Conservation (phyloP, 2,888 invertebrate genomes). For the Anarsia innoxiella region DNA sequence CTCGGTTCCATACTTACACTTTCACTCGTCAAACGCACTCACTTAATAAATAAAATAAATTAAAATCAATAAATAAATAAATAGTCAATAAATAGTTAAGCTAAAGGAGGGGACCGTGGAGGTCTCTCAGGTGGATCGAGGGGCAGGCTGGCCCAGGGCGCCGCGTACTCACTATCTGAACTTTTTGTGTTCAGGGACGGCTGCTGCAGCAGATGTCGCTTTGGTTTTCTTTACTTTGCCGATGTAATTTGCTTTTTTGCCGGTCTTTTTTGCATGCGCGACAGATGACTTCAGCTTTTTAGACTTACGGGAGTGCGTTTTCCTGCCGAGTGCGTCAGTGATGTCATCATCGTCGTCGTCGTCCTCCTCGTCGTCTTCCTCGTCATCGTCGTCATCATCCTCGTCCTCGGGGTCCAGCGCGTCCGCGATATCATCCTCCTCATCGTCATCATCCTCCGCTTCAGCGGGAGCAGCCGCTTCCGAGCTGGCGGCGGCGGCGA, state of each 20-base stretch:
- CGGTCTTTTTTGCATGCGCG: conserved; percentile 63
- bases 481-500: conserved; percentile 35
- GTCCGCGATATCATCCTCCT: conserved; percentile 73
- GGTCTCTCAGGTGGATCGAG: conserved; percentile 66
- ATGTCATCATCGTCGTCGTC: conserved; percentile 80
- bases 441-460: conserved; percentile 77
- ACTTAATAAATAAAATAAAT: conserved; percentile 78
- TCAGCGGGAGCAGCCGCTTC: conserved; percentile 45
- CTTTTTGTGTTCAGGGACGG: conserved; percentile 70
- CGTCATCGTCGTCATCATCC: conserved; percentile 80
- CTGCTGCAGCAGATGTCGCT: conserved; percentile 62
- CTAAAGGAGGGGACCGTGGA: conserved; percentile 65
- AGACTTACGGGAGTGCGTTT: conserved; percentile 87
- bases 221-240: conserved; percentile 73
- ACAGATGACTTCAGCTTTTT: conserved; percentile 77
- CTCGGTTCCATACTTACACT: conserved; percentile 66
- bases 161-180: conserved; percentile 69
- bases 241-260: conserved; percentile 65
- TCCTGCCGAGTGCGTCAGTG: conserved; percentile 77
- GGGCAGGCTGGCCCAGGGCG: conserved; percentile 45
- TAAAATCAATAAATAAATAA: conserved; percentile 70
- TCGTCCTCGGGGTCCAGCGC: conserved; percentile 78
- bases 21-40: conserved; percentile 70
- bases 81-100: conserved; percentile 75
- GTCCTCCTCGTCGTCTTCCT: conserved; percentile 79